Evolutionary conservation across 2,888 invertebrate species (phyloP).

Genomic region (Aphodius sticticus): DNA sequence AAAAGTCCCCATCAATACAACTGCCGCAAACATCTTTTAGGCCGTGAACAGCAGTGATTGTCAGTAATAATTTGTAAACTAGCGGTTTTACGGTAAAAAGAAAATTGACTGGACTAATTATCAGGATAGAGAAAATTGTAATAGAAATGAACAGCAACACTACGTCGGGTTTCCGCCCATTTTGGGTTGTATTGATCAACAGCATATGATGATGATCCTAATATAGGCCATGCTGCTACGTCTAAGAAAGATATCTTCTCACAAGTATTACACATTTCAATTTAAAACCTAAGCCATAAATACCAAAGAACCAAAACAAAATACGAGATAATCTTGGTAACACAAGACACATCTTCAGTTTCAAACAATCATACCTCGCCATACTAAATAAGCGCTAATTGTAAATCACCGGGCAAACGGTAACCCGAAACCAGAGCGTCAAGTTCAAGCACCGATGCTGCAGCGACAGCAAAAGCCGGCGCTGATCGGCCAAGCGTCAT

Average conservation of each 20-base stretch:
- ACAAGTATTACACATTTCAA: background rate
- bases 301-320: background rate
- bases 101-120: too few relatives aligned
- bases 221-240: background rate
- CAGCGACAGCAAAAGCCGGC: background rate
- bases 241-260: background rate
- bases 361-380: background rate
- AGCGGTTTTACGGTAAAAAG: too few relatives aligned
- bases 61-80: too few relatives aligned
- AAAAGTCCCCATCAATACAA: too few relatives aligned
- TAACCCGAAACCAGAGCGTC: background rate
- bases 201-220: too few relatives aligned
- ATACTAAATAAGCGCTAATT: background rate
- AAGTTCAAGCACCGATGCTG: constrained; percentile 4
- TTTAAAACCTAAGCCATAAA: background rate
- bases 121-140: too few relatives aligned
- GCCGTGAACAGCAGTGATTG: too few relatives aligned
- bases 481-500: background rate
- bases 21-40: too few relatives aligned
- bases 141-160: too few relatives aligned
- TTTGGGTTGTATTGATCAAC: too few relatives aligned
- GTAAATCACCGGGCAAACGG: background rate
- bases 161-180: too few relatives aligned
- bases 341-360: background rate
- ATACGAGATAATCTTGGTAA: background rate